Percentiles rank a stretch among this genome's conserved stretches.
phyloP scores from a whole-genome alignment of 1,140 invertebrate genomes.

The Drosophila navojoa region DNA sequence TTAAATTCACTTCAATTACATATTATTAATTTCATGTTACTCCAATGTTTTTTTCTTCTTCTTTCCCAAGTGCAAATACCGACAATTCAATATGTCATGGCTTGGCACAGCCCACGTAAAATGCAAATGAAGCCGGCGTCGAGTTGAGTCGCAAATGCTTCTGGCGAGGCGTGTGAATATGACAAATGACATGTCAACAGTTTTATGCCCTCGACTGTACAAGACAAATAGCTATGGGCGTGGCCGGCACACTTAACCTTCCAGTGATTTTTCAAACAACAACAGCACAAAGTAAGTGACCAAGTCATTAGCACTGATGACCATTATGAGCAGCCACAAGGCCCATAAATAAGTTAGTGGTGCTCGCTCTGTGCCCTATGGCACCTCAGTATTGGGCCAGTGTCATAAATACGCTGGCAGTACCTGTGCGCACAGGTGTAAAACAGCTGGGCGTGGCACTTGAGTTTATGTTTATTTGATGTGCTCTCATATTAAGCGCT shows the following conservation, averaged over 20 bases:
- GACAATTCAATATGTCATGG: background rate
- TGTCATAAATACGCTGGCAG: constrained; percentile 48
- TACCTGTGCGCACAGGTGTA: constrained; percentile 12
- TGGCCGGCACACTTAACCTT: constrained; percentile 36
- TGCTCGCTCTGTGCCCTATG: background rate
- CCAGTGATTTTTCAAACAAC: constrained; percentile 66
- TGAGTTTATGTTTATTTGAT: constrained; percentile 39
- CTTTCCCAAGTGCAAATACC: background rate
- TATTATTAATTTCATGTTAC: no score
- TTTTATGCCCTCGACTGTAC: constrained; percentile 44
- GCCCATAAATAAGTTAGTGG: constrained; percentile 1
- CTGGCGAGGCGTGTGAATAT: constrained; percentile 54
- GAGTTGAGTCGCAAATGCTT: background rate
- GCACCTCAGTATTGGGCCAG: constrained; percentile 7
- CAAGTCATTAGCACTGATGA: constrained; percentile 53
- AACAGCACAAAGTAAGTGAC: constrained; percentile 44
- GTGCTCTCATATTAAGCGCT: constrained; percentile 8
- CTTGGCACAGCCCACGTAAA: background rate
- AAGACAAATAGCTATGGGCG: constrained; percentile 67
- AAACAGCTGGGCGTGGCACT: constrained; percentile 27
- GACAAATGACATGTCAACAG: constrained; percentile 73
- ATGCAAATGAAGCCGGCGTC: constrained; percentile 32
- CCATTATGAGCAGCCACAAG: constrained; percentile 62
- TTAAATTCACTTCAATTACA: no score
- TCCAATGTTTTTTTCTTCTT: no score